phyloP scores from a whole-genome alignment of 2,797 vertebrate species.

The Sebastes miniatus region DNA sequence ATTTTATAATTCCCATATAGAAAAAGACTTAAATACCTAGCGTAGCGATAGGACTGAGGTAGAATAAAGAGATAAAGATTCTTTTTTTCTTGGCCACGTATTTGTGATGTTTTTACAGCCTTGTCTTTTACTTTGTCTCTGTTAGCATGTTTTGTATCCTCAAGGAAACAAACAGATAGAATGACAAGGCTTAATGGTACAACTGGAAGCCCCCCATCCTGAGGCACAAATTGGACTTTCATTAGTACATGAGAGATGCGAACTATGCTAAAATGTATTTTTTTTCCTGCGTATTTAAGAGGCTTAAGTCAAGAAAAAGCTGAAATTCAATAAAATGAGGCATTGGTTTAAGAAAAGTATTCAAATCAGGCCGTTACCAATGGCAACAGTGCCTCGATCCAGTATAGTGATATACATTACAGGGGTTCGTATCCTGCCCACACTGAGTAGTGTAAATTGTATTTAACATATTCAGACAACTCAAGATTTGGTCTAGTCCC shows the following conservation, averaged over 20 bases:
- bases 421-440: constrained; percentile 8
- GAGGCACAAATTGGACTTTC: not conserved
- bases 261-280: not conserved
- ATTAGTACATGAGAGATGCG: not conserved
- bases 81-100: not conserved
- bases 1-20: constrained; percentile 63
- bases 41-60: constrained; percentile 80
- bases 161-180: not conserved
- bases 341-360: not conserved
- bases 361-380: not conserved
- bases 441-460: constrained; percentile 10
- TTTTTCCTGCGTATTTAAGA: not conserved
- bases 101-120: not conserved
- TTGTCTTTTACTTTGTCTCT: not conserved
- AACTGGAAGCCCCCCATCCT: not conserved
- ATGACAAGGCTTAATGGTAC: not conserved
- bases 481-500: not conserved
- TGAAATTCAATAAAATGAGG: not conserved
- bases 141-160: not conserved
- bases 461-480: constrained; percentile 3
- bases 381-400: not conserved
- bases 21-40: constrained; percentile 54
- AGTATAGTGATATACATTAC: not conserved
- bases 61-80: constrained; percentile 69
- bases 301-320: not conserved